Conservation (phyloP, 2,113 vertebrate species). For the Tretioscincus oriximinensis region DNA sequence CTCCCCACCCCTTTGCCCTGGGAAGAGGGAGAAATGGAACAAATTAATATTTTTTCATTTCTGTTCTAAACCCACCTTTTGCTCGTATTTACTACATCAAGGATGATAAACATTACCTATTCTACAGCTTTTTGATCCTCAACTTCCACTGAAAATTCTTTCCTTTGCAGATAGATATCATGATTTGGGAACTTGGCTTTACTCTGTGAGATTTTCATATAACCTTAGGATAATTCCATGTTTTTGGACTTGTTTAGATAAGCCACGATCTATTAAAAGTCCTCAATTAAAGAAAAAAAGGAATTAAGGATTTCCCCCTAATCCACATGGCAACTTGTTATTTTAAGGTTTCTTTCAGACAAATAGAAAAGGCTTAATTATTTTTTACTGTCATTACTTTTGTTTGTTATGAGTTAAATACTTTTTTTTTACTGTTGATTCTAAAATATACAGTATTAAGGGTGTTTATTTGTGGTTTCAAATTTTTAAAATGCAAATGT, state of each 20-base stretch:
- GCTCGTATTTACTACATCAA: neutral
- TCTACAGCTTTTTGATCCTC: neutral
- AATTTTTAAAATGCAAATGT: neutral
- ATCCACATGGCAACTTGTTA: too few species aligned
- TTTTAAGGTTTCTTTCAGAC: too few species aligned
- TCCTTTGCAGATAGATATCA: neutral
- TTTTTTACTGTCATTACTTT: neutral
- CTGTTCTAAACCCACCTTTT: neutral
- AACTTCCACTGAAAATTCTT: neutral
- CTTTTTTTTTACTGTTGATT: neutral
- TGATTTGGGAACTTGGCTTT: too few species aligned
- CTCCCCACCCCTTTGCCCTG: neutral
- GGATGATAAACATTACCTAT: neutral
- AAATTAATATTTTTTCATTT: conserved; percentile 13
- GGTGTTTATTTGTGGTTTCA: neutral
- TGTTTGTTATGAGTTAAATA: neutral
- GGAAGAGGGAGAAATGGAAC: neutral
- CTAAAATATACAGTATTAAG: neutral
- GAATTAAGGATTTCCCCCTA: too few species aligned
- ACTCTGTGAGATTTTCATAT: neutral
- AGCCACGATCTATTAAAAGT: too few species aligned
- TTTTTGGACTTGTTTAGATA: too few species aligned
- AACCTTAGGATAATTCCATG: too few species aligned
- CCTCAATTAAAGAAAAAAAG: too few species aligned
- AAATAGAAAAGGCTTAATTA: neutral